Evolutionary conservation across 2,113 vertebrate genomes (phyloP), one percentile per base, ranked within the genome.

Genomic region (Sylvilagus bachmani): DNA sequence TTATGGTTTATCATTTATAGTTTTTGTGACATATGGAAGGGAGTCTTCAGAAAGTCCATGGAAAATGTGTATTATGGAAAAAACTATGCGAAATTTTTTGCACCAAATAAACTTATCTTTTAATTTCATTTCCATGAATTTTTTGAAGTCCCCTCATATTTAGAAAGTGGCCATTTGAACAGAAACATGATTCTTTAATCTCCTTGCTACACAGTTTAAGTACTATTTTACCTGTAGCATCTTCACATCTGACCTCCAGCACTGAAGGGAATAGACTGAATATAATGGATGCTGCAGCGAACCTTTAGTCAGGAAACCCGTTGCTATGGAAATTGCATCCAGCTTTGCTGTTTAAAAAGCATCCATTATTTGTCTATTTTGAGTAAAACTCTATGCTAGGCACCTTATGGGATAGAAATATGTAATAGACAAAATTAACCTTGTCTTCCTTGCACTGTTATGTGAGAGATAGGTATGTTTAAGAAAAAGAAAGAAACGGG

Each of bases 291-390:
- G 75, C 51, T 96, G 33, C 31, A 44, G 33, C 64, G 66, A 93
- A 67, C n/a, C 75, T 86, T 86, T 55, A 82, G 24, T 80, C 80
- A 13, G 86, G 71, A 96, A 93, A 87, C 36, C 22, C 85, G 73
- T 85, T 97, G 93, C 96, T 94, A 94, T 96, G 95, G 95, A 96
- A 96, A 94, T 96, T 69, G 29, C 55, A 82, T 86, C 55, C 70
- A 64, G 33, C 38, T 94, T 64, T 95, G 67, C 82, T 89, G 27
- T 91, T 89, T 73, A 77, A 92, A 93, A 91, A 88, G 70, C 44
- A 85, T 27, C 92, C 62, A 90, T 80, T 44, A 85, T 44, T 92
- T 94, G 36, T 81, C 77, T 82, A 55, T 90, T 92, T 82, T 61
- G 78, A 79, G 36, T 79, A 85, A 94, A 96, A 62, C 66, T 69